Evolutionary conservation across 2,113 vertebrate genomes (phyloP), one percentile per base, ranked within the genome.

Genomic region (Gobiocypris rarus): DNA sequence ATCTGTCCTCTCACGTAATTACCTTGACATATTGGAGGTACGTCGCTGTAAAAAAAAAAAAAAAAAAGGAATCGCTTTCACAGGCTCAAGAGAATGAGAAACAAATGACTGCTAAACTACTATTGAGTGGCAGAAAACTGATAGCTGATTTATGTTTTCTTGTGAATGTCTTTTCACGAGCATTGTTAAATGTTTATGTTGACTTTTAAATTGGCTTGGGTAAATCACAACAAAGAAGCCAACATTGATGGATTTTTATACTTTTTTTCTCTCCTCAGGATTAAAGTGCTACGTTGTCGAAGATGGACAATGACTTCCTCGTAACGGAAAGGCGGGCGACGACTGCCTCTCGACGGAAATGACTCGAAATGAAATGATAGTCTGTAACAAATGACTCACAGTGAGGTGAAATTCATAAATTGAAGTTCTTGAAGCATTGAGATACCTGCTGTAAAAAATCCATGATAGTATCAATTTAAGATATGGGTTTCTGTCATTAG

Each of bases 1-100:
- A 81, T 70, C 43, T 81, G 69, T 88, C 71, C 80, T 83, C 82
- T 81, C 28, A 22, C 14, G 54, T 81, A 70, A 79, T 78, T 87
- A 86, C 84, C 81, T 85, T 82, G 81, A 84, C 76, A 81, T 87
- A 78, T 76, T 80, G 77, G 88, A 89, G 88, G 86, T 90, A 88
- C 77, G 82, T 85, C 65, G 81, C 85, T 67, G 83, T 82, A 74
- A 85, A 67, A 6, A 38, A 38, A 81, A 22, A 86, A 50, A 73
- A 15, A 48, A 75, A 61, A 84, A 45, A 63, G 56, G 76, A 63
- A 34, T 74, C 38, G 26, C 41, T 89, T 87, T 85, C 69, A 84
- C 67, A 75, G 76, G 15, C 76, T 83, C 61, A 17, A 80, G 11
- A 69, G 83, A 52, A 85, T 73, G 84, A 81, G 69, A 59, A 85